Base-by-base conservation (phyloP, 2,888 invertebrate species). In the Cerastis rubricosa region DNA sequence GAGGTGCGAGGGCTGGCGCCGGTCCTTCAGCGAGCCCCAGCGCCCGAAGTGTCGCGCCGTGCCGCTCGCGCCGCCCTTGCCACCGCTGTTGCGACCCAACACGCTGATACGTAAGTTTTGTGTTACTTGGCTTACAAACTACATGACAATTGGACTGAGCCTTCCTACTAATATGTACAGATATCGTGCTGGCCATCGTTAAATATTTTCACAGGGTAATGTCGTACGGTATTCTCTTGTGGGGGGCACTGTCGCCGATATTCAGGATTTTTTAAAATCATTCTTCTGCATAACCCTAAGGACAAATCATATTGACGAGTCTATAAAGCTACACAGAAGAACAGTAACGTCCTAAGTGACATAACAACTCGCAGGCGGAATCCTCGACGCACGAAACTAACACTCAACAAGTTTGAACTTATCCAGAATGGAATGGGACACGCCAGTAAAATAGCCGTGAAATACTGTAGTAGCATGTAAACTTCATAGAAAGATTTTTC, bases 1-100 rank as follows among this genome's bases (percentile, higher is more conserved):
- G 7, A 97, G 97, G 88, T 98, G 98, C 25, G 97, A 97, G 85
- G 97, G 97, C 85, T 97, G 98, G 25, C 98, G 94, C 57, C 98
- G 96, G 90, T 98, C 98, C 94, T 98, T 98, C 64, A 98, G 95
- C 35, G 98, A 98, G 84, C 98, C 98, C 98, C 98, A 98, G 74
- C 98, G 97, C 0, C 98, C 98, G 93, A 98, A 95, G 97, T 98
- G 88, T 90, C 97, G 85, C 95, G 97, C 94, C 97, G 83, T 97
- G 98, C 91, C 2, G 19, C 35, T 5, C 19, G 59, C 89, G 90
- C 97, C 89, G 91, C 97, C 94, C 83, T 95, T 94, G 81, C 95
- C 94, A 59, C 94, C 94, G 85, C 94, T 94, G 89, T 93, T 94
- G 76, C 96, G 94, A 71, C 94, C 95, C 84, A 97, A 90, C 83